Evolutionary conservation across 2,113 vertebrate species (phyloP), one percentile per base, ranked within the genome.

Genomic region (Semnornis frantzii): DNA sequence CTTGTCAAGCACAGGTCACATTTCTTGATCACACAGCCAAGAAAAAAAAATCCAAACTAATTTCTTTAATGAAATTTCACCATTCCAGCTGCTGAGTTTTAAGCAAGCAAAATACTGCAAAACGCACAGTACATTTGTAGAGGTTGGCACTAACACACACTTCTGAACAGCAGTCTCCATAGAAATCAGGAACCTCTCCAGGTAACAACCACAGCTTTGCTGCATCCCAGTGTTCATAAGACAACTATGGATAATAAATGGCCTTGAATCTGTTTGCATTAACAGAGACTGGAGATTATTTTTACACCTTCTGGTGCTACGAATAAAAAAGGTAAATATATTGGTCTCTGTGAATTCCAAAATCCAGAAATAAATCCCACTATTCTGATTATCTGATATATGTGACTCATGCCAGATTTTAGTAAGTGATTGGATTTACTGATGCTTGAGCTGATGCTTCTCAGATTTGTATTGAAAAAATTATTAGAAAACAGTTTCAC

Each of bases 31-130:
- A 72, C 15, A 34, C 1, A 70, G 24, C 21, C 31, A 87, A 71
- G 33, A 85, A 83, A 83, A 69, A 25, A 48, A 71, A 89, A 94
- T 33, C 39, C 63, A 82, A 27, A 91, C 15, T 55, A 0, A 0
- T 24, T 21, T 5, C n/a, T 50, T 90, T 81, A 21, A 55, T 50
- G 8, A 92, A 83, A 89, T 72, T 58, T 75, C 27, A 72, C 24
- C 17, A 39, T 60, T 75, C 15, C 63, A 58, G 4, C 27, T 83
- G 60, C 48, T 84, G 83, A 54, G 73, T 81, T 82, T 92, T 77
- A 76, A 80, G 68, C 90, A 89, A 87, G 30, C n/a, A 87, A 91
- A 87, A 69, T 25, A 89, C 14, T 90, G 10, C 25, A 58, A 92
- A 65, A 30, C 52, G 91, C 59, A n/a, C 16, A 33, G 33, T 60